Evolutionary conservation across 2,797 vertebrate genomes (phyloP), one percentile per base, ranked within the genome.

Genomic region (Chaetophractus vellerosus): DNA sequence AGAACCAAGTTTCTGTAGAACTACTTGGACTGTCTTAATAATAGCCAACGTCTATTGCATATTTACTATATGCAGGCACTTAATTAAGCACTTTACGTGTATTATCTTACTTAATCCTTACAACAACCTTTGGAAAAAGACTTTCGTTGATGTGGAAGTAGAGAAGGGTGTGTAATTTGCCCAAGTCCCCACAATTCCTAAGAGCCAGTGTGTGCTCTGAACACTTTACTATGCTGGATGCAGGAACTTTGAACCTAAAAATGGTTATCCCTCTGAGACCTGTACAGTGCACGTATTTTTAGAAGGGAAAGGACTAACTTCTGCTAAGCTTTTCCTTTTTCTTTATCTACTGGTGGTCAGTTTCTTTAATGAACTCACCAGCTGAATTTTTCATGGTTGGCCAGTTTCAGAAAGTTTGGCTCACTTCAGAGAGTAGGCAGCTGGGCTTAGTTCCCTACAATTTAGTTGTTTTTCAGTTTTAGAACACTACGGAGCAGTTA

Each of bases 391-490:
- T 36, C 36, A 45, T 1, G 28, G 2, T n/a, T 9, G 0, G 38
- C 52, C 83, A 6, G 5, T 14, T 75, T 2, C 38, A 76, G 38
- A 88, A 91, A 74, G 8, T n/a, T 75, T 91, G 24, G 11, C n/a
- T 80, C 10, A 92, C 5, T 24, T 48, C 3, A 15, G 52, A 90
- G 57, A 9, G 4, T 1, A 76, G 36, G 38, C 24, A 57, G 4
- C 21, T 50, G 26, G 19, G 9, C 4, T 41, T 26, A 6, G 10
- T 16, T 38, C 6, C 4, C 18, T 50, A 4, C 4, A 72, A 63
- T 57, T 87, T 66, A 31, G 38, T 36, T 79, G 38, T 36, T 79
- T 96, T 85, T 59, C 24, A 71, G 14, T 68, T 79, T 69, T 75
- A 31, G 74, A 16, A 63, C 76, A 23, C 11, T 11, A 1, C 6